Evolutionary conservation across 2,888 invertebrate species (phyloP).

Genomic region (Troilus luridus): DNA sequence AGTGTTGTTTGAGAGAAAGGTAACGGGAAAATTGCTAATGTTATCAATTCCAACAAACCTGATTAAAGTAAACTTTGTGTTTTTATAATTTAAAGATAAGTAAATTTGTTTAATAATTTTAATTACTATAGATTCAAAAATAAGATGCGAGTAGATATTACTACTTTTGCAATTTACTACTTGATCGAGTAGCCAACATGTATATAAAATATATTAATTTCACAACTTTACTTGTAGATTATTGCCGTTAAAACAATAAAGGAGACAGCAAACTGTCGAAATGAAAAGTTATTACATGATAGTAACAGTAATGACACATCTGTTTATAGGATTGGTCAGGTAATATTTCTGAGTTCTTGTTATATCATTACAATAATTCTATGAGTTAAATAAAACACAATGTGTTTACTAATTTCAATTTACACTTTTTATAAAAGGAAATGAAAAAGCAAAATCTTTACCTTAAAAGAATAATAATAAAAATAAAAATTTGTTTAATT

Average conservation of each 20-base stretch:
- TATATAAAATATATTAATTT: neutral
- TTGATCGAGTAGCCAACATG: neutral
- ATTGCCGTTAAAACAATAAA: neutral
- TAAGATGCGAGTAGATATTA: neutral
- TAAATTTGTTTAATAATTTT: neutral
- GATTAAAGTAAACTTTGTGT: no score
- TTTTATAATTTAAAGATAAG: neutral
- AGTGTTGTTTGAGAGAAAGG: no score
- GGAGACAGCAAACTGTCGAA: neutral
- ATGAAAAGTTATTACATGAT: neutral
- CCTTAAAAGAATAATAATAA: no score
- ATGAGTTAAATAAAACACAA: neutral
- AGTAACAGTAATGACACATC: neutral
- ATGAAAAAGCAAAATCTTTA: no score
- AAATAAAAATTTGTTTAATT: no score
- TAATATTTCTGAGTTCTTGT: neutral
- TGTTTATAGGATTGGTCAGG: neutral
- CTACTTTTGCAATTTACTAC: neutral
- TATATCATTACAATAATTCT: neutral
- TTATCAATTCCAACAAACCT: no score
- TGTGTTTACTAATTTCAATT: no score
- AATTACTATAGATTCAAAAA: neutral
- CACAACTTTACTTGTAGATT: neutral
- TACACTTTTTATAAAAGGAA: no score
- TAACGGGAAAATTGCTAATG: no score